These are phyloP conservation scores for Thryonomys swinderianus DNA, from an alignment of 2,113 vertebrate genomes.

Conservation along the genomic window DNA sequence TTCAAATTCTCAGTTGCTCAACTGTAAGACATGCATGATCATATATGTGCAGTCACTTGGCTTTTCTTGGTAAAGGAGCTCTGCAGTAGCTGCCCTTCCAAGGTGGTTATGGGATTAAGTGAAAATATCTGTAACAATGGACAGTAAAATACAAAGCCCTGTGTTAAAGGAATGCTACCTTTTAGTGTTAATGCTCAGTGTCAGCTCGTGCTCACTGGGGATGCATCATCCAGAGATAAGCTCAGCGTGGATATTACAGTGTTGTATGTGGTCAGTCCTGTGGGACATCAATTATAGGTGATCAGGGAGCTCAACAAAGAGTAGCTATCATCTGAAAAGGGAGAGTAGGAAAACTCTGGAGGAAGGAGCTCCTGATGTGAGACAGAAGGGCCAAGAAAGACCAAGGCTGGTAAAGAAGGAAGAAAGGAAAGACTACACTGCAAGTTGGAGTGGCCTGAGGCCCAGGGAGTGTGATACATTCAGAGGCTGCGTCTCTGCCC, in stretches of 20 bases:
- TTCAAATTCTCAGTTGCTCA: background rate
- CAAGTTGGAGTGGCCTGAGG: background rate
- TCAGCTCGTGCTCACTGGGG: background rate
- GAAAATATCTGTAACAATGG: background rate
- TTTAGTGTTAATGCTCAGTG: background rate
- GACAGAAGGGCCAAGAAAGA: background rate
- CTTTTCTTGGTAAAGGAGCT: background rate
- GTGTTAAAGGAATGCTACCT: background rate
- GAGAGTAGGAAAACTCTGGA: background rate
- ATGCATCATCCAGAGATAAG: background rate
- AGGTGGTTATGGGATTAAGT: background rate
- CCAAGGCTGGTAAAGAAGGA: background rate
- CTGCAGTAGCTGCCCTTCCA: background rate
- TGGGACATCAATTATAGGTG: background rate
- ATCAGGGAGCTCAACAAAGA: background rate
- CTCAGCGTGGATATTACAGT: background rate
- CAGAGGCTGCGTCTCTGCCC: background rate
- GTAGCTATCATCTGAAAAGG: background rate
- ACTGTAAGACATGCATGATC: background rate
- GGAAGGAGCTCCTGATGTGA: background rate
- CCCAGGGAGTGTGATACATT: background rate
- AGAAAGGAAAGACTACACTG: background rate
- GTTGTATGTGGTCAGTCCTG: background rate
- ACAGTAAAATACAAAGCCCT: conserved; percentile 8
- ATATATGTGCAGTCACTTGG: background rate